Base-by-base conservation (phyloP, 2,888 invertebrate species). In the Apeira syringaria region DNA sequence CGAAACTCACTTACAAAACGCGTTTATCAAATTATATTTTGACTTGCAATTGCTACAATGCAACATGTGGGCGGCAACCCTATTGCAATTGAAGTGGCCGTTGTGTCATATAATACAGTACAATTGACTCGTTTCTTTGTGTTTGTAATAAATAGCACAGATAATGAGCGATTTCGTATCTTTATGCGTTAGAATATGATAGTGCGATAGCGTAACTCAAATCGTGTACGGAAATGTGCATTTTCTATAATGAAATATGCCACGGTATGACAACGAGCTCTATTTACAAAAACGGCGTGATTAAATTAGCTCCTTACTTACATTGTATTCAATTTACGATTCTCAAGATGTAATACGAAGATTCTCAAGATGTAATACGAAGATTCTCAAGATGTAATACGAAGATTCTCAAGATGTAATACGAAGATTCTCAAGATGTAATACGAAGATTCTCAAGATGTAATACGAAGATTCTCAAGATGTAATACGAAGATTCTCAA, bases 21-120 rank as follows among this genome's bases (percentile, higher is more conserved):
- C 27, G n/a, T 32, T 39, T 32, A 42, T 44, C 34, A 50, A 53
- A 50, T 50, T 46, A 48, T 13, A 29, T 47, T 48, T 52, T 10
- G 29, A 42, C 29, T 37, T 37, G 42, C 39, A 39, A 33, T 48
- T 34, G 9, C 35, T 7, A 17, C 8, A 13, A 32, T 31, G 42
- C 32, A 42, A 44, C 33, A 25, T 42, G 36, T 36, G 26, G 35
- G 31, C 35, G 46, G 45, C 45, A 52, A 50, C 52, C 47, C 51
- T 55, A 47, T 45, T 51, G 50, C 52, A 41, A 44, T 47, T 48
- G 28, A 28, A 30, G 39, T 31, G 7, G 11, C 4, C 4, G 28
- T 51, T 52, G 46, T 41, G 50, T 42, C 52, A 55, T 44, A 29
- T n/a, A n/a, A n/a, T 20, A 15, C 15, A 15, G 18, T 37, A 31